Percentiles rank a stretch among this genome's conserved stretches.
Conservation (phyloP, 2,113 vertebrate species). For the Leucosticte australis region DNA sequence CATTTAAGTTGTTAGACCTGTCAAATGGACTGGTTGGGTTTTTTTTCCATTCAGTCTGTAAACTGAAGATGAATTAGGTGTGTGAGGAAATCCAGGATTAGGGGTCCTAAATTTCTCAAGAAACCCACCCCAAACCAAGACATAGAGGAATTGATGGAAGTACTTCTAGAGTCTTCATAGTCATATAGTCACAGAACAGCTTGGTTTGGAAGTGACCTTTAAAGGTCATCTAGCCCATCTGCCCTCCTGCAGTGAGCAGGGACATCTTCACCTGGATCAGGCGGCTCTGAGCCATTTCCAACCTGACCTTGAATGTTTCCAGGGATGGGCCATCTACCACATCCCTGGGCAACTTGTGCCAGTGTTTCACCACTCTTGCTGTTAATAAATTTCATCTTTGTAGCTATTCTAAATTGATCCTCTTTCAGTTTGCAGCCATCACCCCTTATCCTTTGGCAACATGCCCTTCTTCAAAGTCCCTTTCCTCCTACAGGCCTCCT, state of each 20-base stretch:
- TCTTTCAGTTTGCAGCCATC: not conserved
- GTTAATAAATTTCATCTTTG: not conserved
- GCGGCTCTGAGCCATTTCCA: not conserved
- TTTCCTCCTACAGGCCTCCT: not conserved
- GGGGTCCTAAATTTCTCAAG: not conserved
- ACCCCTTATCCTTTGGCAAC: not conserved
- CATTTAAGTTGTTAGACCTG: not conserved
- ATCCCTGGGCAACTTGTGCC: not conserved
- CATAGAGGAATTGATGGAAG: not conserved
- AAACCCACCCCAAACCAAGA: not conserved
- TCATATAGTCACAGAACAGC: not conserved
- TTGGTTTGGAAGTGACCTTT: not conserved
- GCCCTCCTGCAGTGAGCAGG: not conserved
- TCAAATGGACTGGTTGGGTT: not conserved
- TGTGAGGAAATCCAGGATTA: not conserved
- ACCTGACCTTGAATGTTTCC: not conserved
- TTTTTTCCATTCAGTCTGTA: not conserved
- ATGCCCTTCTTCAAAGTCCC: not conserved
- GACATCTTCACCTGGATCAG: not conserved
- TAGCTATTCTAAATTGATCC: not conserved
- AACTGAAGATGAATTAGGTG: not conserved
- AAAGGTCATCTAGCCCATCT: no score
- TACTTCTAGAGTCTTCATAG: not conserved
- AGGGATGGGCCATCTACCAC: rapidly evolving
- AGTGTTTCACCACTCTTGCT: no score